phyloP scores from a whole-genome alignment of 2,888 invertebrate genomes.

The Macrophya alboannulata region DNA sequence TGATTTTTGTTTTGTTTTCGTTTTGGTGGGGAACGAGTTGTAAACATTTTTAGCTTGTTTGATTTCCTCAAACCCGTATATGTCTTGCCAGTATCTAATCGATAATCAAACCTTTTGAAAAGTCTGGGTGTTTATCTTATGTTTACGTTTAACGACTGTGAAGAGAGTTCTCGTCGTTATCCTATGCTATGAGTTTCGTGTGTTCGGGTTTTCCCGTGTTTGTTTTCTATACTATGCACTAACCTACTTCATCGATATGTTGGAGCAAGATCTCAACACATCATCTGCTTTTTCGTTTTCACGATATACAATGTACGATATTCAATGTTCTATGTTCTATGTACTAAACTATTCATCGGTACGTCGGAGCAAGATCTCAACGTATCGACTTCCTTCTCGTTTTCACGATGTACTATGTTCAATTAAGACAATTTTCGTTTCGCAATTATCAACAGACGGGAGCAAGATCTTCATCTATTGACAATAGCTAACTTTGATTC shows the following conservation, averaged over 20 bases:
- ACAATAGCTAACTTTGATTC: not conserved
- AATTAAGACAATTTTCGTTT: not conserved
- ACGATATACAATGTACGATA: too few relatives aligned
- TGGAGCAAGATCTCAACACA: too few relatives aligned
- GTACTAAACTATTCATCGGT: not conserved
- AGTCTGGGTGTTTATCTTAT: not conserved
- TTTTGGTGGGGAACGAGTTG: not conserved
- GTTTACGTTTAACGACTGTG: too few relatives aligned
- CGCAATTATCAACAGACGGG: not conserved
- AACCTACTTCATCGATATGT: too few relatives aligned
- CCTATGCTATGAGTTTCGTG: not conserved
- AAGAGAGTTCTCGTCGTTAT: too few relatives aligned
- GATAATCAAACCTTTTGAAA: not conserved
- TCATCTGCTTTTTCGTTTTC: too few relatives aligned
- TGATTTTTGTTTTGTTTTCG: slow-evolving; percentile 25
- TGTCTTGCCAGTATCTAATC: slow-evolving; percentile 27
- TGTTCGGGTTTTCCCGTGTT: not conserved
- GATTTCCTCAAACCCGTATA: not conserved
- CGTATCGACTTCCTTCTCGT: not conserved
- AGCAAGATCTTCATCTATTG: slow-evolving; percentile 48
- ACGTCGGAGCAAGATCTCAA: not conserved
- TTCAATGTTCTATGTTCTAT: too few relatives aligned
- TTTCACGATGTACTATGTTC: not conserved
- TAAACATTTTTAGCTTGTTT: not conserved
- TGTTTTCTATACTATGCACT: not conserved